Percentiles rank a stretch among this genome's conserved stretches.
phyloP scores from a whole-genome alignment of 2,113 vertebrate genomes.

The Merops nubicus region DNA sequence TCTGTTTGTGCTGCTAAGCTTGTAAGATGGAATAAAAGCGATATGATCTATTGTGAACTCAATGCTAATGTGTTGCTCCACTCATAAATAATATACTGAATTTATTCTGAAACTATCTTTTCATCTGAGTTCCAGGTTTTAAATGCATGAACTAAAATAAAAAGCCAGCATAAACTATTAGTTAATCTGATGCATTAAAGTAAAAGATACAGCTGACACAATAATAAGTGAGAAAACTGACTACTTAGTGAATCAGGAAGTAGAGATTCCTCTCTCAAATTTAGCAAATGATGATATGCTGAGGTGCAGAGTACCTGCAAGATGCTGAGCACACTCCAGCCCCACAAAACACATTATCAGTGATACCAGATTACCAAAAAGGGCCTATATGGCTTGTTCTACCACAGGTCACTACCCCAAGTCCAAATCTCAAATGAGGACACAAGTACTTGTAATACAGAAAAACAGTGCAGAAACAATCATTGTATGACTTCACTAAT shows the following conservation, averaged over 20 bases:
- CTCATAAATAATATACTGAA: slow-evolving; percentile 78
- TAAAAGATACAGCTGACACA: slow-evolving; percentile 75
- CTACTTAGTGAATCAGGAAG: slow-evolving; percentile 24
- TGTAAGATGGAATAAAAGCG: slow-evolving; percentile 84
- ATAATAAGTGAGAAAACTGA: slow-evolving; percentile 53
- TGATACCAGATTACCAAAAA: neutral
- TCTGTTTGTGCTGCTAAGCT: slow-evolving; percentile 92
- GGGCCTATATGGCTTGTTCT: neutral
- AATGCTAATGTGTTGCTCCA: slow-evolving; percentile 81
- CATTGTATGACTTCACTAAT: neutral
- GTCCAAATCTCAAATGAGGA: neutral
- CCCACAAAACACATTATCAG: neutral
- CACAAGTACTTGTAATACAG: neutral
- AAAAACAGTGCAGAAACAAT: neutral
- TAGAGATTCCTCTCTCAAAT: slow-evolving; percentile 37
- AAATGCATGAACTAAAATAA: slow-evolving; percentile 78
- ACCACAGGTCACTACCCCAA: neutral
- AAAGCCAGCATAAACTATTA: slow-evolving; percentile 72
- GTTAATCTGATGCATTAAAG: slow-evolving; percentile 71
- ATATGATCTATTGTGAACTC: slow-evolving; percentile 83
- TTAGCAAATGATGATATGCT: slow-evolving; percentile 5
- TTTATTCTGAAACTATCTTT: slow-evolving; percentile 74
- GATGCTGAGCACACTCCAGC: neutral
- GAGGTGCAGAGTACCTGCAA: neutral
- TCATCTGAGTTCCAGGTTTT: slow-evolving; percentile 76